Conservation (phyloP, 2,888 invertebrate species). For the Euplagia quadripunctaria region DNA sequence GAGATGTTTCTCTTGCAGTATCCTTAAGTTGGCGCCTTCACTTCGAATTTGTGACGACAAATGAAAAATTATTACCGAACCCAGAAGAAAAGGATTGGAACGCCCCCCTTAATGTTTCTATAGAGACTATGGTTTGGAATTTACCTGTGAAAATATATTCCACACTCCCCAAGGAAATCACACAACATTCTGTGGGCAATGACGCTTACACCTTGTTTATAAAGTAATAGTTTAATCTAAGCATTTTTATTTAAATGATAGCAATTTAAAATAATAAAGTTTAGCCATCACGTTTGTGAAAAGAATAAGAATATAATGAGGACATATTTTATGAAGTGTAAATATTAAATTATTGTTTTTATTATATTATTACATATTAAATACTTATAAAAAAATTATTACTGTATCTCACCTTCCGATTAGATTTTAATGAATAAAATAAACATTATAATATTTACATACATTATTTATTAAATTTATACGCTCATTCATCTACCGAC, state of each 20-base stretch:
- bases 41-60: slow-evolving; percentile 98
- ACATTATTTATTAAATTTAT: slow-evolving; percentile 39
- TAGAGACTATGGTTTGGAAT: slow-evolving; percentile 99
- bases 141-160: slow-evolving; percentile 97
- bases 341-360: neutral
- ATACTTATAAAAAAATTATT: neutral
- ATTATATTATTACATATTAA: slow-evolving; percentile 2
- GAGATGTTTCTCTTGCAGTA: slow-evolving; percentile 82
- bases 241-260: neutral
- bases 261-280: neutral
- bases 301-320: neutral
- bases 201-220: slow-evolving; percentile 80
- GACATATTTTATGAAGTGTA: neutral
- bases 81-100: slow-evolving; percentile 90
- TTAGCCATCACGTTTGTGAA: neutral
- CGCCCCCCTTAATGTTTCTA: slow-evolving; percentile 94
- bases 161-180: slow-evolving; percentile 94
- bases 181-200: slow-evolving; percentile 87
- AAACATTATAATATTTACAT: slow-evolving; percentile 35
- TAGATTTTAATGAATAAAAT: slow-evolving; percentile 1
- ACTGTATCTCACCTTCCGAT: neutral
- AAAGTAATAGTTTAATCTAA: slow-evolving; percentile 51
- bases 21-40: slow-evolving; percentile 97
- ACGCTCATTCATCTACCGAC: slow-evolving; percentile 78
- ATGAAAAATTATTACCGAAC: slow-evolving; percentile 89